A percentile compares a stretch with the other conserved stretches of the same genome.
Evolutionary conservation across 2,888 invertebrate species (phyloP).

Genomic region (Mythimna loreyi): DNA sequence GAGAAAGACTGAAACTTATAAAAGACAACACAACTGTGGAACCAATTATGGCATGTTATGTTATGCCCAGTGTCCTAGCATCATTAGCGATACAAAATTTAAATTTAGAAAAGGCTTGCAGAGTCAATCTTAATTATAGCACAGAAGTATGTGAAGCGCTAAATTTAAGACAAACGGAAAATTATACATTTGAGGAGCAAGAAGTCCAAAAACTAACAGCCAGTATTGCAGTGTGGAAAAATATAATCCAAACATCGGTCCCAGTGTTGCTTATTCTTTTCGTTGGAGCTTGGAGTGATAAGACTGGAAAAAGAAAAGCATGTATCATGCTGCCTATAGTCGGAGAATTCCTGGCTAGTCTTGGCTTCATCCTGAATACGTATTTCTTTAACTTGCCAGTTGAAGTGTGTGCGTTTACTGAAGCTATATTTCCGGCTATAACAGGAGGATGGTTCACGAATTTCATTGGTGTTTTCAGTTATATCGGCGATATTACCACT

Average conservation of each 20-base stretch:
- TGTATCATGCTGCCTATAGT: conserved; percentile 95
- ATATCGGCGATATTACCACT: conserved; percentile 96
- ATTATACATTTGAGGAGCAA: conserved; percentile 89
- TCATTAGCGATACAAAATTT: conserved; percentile 95
- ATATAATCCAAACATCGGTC: conserved; percentile 94
- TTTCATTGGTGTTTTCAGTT: conserved; percentile 96
- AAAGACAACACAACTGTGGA: conserved; percentile 93
- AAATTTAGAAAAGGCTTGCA: conserved; percentile 94
- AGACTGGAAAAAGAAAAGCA: conserved; percentile 93
- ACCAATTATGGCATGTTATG: conserved; percentile 93
- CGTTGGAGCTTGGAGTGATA: conserved; percentile 95
- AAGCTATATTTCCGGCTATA: conserved; percentile 95
- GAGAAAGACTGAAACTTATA: conserved; percentile 79
- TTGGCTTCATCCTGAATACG: conserved; percentile 94
- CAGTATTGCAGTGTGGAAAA: conserved; percentile 96
- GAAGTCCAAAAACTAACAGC: conserved; percentile 94
- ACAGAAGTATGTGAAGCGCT: conserved; percentile 94
- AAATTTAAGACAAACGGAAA: conserved; percentile 93
- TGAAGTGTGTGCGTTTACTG: conserved; percentile 94
- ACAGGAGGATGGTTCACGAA: conserved; percentile 97
- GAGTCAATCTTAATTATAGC: conserved; percentile 94
- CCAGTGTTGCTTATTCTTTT: conserved; percentile 96
- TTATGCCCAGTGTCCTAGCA: conserved; percentile 92
- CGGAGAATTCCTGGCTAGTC: conserved; percentile 94
- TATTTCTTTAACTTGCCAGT: conserved; percentile 95